These are phyloP conservation scores for Cyprinella venusta DNA, from an alignment of 2,797 vertebrate species.

Conservation along the genomic window DNA sequence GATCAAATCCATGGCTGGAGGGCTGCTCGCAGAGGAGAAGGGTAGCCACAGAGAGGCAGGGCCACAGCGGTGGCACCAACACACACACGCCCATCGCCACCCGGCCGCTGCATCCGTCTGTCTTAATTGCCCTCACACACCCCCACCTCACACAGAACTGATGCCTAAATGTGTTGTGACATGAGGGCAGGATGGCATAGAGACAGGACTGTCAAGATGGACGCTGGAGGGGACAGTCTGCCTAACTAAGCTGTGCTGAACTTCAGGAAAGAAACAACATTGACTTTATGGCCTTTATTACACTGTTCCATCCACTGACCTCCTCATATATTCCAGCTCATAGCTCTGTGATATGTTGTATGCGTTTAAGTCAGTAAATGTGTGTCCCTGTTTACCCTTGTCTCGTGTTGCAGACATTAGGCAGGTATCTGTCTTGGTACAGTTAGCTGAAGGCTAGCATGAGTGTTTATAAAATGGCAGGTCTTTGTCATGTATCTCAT, in stretches of 20 bases:
- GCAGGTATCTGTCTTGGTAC: constrained; percentile 8
- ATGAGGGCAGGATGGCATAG: constrained; percentile 64
- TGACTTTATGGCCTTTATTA: constrained; percentile 37
- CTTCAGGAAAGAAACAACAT: constrained; percentile 40
- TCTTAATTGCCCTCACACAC: constrained; percentile 33
- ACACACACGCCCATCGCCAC: constrained; percentile 34
- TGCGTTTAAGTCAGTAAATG: constrained; percentile 21
- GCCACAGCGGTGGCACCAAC: constrained; percentile 65
- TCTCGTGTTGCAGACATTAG: constrained; percentile 9
- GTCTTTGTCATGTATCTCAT: constrained; percentile 55
- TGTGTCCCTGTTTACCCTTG: constrained; percentile 20
- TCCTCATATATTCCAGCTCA: not conserved
- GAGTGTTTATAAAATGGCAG: constrained; percentile 38
- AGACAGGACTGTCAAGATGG: constrained; percentile 59
- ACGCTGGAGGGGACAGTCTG: constrained; percentile 38
- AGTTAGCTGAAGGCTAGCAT: constrained; percentile 32
- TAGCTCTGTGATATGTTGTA: constrained; percentile 18
- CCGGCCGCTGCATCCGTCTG: constrained; percentile 31
- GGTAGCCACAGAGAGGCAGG: constrained; percentile 70
- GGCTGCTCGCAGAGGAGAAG: constrained; percentile 84
- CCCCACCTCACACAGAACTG: constrained; percentile 58
- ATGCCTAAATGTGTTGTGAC: constrained; percentile 81
- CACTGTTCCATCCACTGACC: constrained; percentile 2
- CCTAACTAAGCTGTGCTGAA: constrained; percentile 48
- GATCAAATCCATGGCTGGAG: constrained; percentile 96